A percentile compares a stretch with the other conserved stretches of the same genome.
Evolutionary conservation across 2,797 vertebrate species (phyloP).

Genomic region (Galago senegalensis): DNA sequence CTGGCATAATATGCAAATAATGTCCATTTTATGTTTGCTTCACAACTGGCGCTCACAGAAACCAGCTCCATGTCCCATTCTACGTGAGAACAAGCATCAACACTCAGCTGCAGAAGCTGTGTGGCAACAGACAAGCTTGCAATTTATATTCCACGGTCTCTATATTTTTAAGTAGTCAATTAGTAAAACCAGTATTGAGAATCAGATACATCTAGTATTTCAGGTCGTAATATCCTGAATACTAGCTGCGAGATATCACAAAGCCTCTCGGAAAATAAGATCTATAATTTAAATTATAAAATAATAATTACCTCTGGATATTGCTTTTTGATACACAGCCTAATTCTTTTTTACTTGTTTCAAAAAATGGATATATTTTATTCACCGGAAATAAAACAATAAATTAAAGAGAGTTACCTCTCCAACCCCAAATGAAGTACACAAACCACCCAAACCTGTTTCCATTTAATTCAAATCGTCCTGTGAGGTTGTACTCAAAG

Average conservation of each 20-base stretch:
- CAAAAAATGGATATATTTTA: conserved; percentile 78
- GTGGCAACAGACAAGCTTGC: conserved; percentile 50
- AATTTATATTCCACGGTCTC: conserved; percentile 39
- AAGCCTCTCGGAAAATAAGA: conserved; percentile 81
- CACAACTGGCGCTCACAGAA: conserved; percentile 30
- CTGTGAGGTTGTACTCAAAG: neutral
- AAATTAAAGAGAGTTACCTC: conserved; percentile 74
- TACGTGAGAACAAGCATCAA: conserved; percentile 46
- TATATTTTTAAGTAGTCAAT: conserved; percentile 51
- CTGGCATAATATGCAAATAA: conserved; percentile 67
- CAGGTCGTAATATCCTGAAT: conserved; percentile 78
- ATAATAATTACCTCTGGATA: conserved; percentile 85
- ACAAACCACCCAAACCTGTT: conserved; percentile 41
- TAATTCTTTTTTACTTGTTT: conserved; percentile 81
- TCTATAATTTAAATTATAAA: conserved; percentile 86
- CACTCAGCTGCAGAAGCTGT: neutral
- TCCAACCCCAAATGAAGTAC: conserved; percentile 44
- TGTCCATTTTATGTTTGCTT: conserved; percentile 60
- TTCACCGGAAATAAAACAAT: conserved; percentile 63
- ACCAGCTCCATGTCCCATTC: neutral
- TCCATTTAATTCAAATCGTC: neutral
- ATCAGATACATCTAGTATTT: conserved; percentile 60
- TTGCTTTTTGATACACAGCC: conserved; percentile 85
- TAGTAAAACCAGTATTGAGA: conserved; percentile 56
- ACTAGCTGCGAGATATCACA: conserved; percentile 71